Base-by-base conservation (phyloP, 1,140 invertebrate species). In the Solenopsis invicta region DNA sequence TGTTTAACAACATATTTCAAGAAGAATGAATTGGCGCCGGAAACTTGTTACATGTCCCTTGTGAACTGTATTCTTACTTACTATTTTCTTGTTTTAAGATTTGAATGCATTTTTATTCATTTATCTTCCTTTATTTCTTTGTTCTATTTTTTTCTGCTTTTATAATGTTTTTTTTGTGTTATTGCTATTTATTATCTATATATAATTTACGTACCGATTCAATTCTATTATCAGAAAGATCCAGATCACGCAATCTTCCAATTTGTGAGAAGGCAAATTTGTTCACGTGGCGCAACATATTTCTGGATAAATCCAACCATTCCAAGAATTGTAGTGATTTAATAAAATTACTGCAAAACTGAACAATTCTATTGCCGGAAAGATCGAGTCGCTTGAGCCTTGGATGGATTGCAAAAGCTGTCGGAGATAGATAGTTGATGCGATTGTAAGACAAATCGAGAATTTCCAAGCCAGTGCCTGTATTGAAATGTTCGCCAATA, bases 191-290 rank as follows among this genome's bases (percentile, higher is more conserved):
- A 77, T 48, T 3, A 21, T 24, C 12, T 45, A 6, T 48, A 50
- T n/a, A n/a, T n/a, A n/a, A n/a, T n/a, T n/a, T n/a, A 64, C 24
- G 9, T 62, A 78, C 77, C 5, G 96, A 96, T 91, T 98, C 97
- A 87, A 99, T 96, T 88, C 97, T 95, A 92, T 99, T 99, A 80
- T 97, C 93, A 0, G 97, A 96, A 13, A 99, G 93, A 87, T 97
- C 95, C 37, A 99, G 93, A 2, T 95, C 95, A 78, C 97, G 96
- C 2, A 99, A 94, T 75, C 97, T 96, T 4, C 97, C 97, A 41
- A 98, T 95, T 64, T 98, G 96, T 0, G 98, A 97, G 94, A 99
- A 99, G 91, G 98, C 97, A 87, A 98, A 96, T 92, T 98, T 98
- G 80, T 98, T 97, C 9, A 99, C 95, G 21, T 96, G 97, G 93